These are phyloP conservation scores for Melopsittacus undulatus DNA, from an alignment of 2,797 vertebrate genomes.

Conservation along the genomic window DNA sequence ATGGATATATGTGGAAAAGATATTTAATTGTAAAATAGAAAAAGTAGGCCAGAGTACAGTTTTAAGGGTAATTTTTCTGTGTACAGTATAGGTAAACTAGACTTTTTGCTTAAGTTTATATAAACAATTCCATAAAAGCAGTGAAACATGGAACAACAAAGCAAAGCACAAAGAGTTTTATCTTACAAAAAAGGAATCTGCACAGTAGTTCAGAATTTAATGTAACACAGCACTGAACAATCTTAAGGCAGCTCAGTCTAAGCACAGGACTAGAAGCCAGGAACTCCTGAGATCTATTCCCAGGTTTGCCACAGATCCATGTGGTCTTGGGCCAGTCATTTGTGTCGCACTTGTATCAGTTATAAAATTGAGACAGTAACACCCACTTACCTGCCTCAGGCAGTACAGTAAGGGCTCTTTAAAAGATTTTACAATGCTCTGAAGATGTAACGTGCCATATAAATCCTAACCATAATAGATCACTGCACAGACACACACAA, in stretches of 20 bases:
- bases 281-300: conserved; percentile 20
- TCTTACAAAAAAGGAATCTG: conserved; percentile 71
- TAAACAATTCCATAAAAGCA: conserved; percentile 81
- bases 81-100: conserved; percentile 78
- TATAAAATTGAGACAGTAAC: conserved; percentile 36
- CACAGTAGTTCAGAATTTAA: conserved; percentile 70
- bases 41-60: conserved; percentile 83
- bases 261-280: conserved; percentile 56
- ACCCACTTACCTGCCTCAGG: conserved; percentile 55
- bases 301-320: not conserved
- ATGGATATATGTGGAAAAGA: conserved; percentile 79
- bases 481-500: conserved; percentile 54
- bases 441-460: conserved; percentile 47
- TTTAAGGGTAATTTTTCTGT: conserved; percentile 80
- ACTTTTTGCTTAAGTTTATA: conserved; percentile 69
- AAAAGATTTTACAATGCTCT: conserved; percentile 52
- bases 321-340: not conserved
- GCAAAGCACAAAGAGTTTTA: conserved; percentile 75
- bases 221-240: conserved; percentile 68
- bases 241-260: conserved; percentile 73
- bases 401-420: conserved; percentile 18
- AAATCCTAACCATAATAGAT: conserved; percentile 55
- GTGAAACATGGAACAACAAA: conserved; percentile 75
- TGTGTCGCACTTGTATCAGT: conserved; percentile 1
- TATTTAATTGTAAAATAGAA: conserved; percentile 87